Percentiles rank a stretch among this genome's conserved stretches.
Evolutionary conservation across 2,888 invertebrate genomes (phyloP).

Genomic region (Podotricha telesiphe): DNA sequence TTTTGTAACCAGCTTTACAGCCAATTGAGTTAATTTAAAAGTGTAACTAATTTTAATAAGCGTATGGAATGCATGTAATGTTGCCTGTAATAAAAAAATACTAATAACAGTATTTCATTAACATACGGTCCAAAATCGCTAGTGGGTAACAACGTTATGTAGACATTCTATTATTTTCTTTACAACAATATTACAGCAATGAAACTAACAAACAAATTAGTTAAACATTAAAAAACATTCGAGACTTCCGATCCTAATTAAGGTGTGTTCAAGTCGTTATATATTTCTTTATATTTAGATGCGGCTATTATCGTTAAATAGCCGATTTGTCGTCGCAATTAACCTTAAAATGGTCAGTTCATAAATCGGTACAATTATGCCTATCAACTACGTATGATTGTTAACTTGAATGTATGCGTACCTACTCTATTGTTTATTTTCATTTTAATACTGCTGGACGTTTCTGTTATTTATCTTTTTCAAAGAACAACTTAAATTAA

Average conservation of each 20-base stretch:
- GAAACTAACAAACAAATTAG: constrained; percentile 69
- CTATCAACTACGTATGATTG: constrained; percentile 23
- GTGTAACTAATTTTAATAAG: constrained; percentile 49
- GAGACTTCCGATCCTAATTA: constrained; percentile 76
- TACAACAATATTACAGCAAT: constrained; percentile 40
- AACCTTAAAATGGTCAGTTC: constrained; percentile 67
- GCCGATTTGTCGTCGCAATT: constrained; percentile 58
- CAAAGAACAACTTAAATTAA: no score
- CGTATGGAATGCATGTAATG: constrained; percentile 26
- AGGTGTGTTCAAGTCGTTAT: constrained; percentile 57
- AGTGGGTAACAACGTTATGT: constrained; percentile 9
- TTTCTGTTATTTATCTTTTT: not conserved
- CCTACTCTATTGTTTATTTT: constrained; percentile 4
- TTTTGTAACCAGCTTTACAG: constrained; percentile 37
- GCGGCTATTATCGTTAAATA: constrained; percentile 70
- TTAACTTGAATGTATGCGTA: constrained; percentile 5
- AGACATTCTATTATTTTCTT: constrained; percentile 23
- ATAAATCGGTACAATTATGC: constrained; percentile 58
- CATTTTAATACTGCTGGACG: not conserved
- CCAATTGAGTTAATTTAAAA: constrained; percentile 54
- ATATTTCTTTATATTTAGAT: constrained; percentile 61
- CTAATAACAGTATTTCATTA: constrained; percentile 9
- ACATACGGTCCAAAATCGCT: constrained; percentile 40
- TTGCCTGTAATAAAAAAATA: constrained; percentile 12
- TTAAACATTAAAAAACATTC: constrained; percentile 69